phyloP scores from a whole-genome alignment of 1,140 invertebrate genomes.

The Plutomurus gul region DNA sequence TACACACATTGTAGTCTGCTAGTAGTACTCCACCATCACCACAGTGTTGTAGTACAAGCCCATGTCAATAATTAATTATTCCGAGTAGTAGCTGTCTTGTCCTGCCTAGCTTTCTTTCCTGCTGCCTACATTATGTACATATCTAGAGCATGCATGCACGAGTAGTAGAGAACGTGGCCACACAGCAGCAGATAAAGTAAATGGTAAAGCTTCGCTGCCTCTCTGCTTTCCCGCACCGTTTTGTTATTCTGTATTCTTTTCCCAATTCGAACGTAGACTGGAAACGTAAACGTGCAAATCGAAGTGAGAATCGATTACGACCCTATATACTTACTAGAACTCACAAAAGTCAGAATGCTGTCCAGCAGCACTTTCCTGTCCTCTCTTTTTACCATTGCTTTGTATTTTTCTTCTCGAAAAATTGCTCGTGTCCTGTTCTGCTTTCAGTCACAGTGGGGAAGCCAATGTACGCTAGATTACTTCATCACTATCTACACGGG shows the following conservation, averaged over 20 bases:
- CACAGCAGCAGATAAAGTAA: too few relatives aligned
- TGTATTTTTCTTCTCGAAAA: not conserved
- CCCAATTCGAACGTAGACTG: too few relatives aligned
- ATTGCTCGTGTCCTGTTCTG: not conserved
- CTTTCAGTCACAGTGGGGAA: not conserved
- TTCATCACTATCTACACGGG: not conserved
- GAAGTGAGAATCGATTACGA: too few relatives aligned
- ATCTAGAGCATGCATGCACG: too few relatives aligned
- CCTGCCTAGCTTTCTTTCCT: not conserved
- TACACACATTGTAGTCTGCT: not conserved
- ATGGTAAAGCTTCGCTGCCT: too few relatives aligned
- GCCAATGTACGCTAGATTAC: not conserved
- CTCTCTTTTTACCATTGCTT: not conserved
- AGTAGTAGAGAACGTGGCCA: too few relatives aligned
- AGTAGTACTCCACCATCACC: not conserved
- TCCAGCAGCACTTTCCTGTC: not conserved
- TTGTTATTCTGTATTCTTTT: too few relatives aligned
- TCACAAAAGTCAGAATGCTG: not conserved
- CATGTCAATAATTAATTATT: conserved; percentile 47
- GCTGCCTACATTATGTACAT: too few relatives aligned
- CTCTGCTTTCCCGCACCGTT: too few relatives aligned
- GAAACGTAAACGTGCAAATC: too few relatives aligned
- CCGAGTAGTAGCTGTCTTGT: not conserved
- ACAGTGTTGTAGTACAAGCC: not conserved
- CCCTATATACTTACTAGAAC: too few relatives aligned